These are phyloP conservation scores for Hyphantria cunea DNA, from an alignment of 1,140 invertebrate genomes.

Conservation along the genomic window DNA sequence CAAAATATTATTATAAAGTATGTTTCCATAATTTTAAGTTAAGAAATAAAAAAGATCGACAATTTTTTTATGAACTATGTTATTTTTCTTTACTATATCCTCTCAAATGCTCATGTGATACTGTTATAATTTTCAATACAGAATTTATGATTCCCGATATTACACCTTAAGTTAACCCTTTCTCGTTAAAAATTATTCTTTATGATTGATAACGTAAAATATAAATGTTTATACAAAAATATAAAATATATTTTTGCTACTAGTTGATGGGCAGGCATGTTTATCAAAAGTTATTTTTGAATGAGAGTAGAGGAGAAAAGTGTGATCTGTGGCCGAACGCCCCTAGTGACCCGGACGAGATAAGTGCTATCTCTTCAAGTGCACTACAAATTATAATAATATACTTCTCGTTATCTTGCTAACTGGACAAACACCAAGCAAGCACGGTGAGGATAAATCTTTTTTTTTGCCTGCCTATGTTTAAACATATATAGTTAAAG, in stretches of 20 bases:
- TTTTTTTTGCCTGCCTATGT: too few species aligned
- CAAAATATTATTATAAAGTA: conserved; percentile 42
- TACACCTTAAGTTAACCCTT: too few species aligned
- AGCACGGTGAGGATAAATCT: background rate
- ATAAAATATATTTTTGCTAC: too few species aligned
- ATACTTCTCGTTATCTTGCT: conserved; percentile 8
- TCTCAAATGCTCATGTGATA: background rate
- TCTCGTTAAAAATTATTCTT: too few species aligned
- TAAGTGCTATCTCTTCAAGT: conserved; percentile 37
- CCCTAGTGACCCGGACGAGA: conserved; percentile 38
- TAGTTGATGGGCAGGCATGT: conserved; percentile 3
- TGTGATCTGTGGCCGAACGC: conserved; percentile 24
- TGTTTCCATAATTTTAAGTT: conserved; percentile 22
- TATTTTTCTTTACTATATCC: background rate
- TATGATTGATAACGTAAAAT: background rate
- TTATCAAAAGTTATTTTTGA: conserved; percentile 29
- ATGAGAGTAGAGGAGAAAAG: conserved; percentile 28
- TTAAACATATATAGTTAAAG: too few species aligned
- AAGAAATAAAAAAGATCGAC: conserved; percentile 26
- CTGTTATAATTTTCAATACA: too few species aligned
- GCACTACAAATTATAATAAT: conserved; percentile 31
- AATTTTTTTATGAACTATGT: conserved; percentile 16
- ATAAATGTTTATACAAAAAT: background rate
- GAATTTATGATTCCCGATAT: background rate
- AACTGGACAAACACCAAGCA: conserved; percentile 20